Conservation (phyloP, 2,113 vertebrate species). For the Mandrillus leucophaeus region DNA sequence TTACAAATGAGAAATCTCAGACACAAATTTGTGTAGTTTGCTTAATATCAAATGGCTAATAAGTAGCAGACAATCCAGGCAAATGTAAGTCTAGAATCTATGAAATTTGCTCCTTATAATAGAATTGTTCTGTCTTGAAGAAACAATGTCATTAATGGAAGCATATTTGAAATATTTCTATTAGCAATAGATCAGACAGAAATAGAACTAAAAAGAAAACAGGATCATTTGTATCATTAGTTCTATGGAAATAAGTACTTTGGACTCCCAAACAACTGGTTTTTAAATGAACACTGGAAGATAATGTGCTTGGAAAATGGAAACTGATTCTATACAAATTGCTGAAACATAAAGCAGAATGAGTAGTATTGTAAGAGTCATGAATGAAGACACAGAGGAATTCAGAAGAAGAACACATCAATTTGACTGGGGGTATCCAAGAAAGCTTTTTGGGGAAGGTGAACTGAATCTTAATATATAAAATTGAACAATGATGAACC, state of each 20-base stretch:
- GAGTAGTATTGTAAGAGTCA: not conserved
- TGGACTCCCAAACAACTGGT: not conserved
- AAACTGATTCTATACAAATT: slow-evolving; percentile 4
- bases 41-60: not conserved
- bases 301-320: slow-evolving; percentile 40
- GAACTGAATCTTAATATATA: not conserved
- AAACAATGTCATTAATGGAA: not conserved
- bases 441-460: not conserved
- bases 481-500: not conserved
- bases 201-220: slow-evolving; percentile 43
- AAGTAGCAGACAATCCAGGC: not conserved
- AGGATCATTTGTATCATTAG: slow-evolving; percentile 11
- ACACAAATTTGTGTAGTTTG: not conserved
- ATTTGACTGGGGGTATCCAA: not conserved
- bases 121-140: not conserved
- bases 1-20: not conserved
- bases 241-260: slow-evolving; percentile 5
- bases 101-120: not conserved
- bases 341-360: slow-evolving; percentile 29
- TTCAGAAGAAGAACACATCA: not conserved
- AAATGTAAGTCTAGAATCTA: not conserved
- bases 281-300: slow-evolving; percentile 41
- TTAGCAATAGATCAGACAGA: not conserved
- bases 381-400: slow-evolving; percentile 1
- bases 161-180: slow-evolving; percentile 17